Evolutionary conservation across 1,140 invertebrate species (phyloP), one percentile per base, ranked within the genome.

Genomic region (Meloidogyne floridensis): DNA sequence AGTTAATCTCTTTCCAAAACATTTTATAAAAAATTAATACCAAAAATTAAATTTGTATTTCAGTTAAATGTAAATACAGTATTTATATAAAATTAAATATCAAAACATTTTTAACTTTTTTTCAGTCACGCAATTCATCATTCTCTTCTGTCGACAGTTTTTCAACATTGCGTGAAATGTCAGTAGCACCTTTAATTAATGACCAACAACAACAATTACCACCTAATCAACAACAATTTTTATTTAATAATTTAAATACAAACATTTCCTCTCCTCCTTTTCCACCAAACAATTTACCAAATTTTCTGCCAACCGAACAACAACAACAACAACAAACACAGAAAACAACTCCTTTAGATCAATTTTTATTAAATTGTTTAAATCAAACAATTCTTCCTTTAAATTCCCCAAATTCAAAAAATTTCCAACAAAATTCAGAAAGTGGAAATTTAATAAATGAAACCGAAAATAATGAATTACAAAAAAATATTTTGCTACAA

Each of bases 401-500:
- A 15, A n/a, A 6, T n/a, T 65, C 59, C 15, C 11, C 5, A n/a
- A n/a, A 65, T 65, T 13, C 5, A n/a, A 65, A 65, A n/a, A 65
- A 6, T n/a, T 8, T 47, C 47, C 47, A 47, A 47, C 47, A 47
- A 47, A 47, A 47, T 47, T 47, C 47, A 47, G n/a, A 65, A n/a
- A 65, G 7, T 65, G 59, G 10, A 65, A 65, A 65, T 54, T 54
- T 51, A 42, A 70, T 70, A 70, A 78, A 69, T 69, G 54, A 78
- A 20, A 20, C 6, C 3, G 32, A 79, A 43, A 69, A 32, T 32
- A 32, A 79, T 54, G 47, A 79, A 51, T 69, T 72, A 7, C 72
- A 74, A 54, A 47, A 54, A 74, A 54, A 74, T 47, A 9, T 71
- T 11, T 69, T 79, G 2, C 20, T 79, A 51, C 77, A 79, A 71